A percentile compares a stretch with the other conserved stretches of the same genome.
Conservation (phyloP, 2,888 invertebrate genomes). For the Tachina lurida region DNA sequence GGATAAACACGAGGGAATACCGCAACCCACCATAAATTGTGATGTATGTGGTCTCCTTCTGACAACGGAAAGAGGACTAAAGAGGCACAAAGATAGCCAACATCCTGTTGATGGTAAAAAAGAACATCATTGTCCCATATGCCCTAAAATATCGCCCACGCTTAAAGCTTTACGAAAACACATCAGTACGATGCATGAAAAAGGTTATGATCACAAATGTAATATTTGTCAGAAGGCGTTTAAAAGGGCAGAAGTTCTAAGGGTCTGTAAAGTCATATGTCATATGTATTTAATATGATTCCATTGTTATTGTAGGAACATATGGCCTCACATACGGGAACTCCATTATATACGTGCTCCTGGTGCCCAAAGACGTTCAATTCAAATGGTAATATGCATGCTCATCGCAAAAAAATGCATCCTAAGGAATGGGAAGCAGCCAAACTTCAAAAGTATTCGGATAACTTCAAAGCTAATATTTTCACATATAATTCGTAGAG, state of each 20-base stretch:
- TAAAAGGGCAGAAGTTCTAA: conserved; percentile 77
- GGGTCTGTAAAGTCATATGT: conserved; percentile 15
- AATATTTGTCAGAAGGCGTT: conserved; percentile 81
- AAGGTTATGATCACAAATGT: conserved; percentile 78
- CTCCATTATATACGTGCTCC: conserved; percentile 80
- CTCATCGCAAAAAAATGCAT: conserved; percentile 81
- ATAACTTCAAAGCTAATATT: neutral
- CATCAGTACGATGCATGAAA: conserved; percentile 79
- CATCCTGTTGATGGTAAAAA: conserved; percentile 78
- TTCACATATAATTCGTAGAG: neutral
- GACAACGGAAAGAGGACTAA: conserved; percentile 78
- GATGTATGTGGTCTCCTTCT: conserved; percentile 80
- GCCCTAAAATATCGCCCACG: conserved; percentile 80
- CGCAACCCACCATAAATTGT: too few species aligned
- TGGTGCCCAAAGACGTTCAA: conserved; percentile 82
- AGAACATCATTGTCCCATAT: conserved; percentile 78
- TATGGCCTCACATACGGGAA: conserved; percentile 81
- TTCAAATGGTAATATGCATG: conserved; percentile 81
- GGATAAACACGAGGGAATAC: conserved; percentile 79
- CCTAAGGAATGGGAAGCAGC: conserved; percentile 77
- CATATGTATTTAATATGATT: neutral
- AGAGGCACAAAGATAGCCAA: conserved; percentile 78
- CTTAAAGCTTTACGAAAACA: conserved; percentile 80
- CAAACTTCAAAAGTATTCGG: conserved; percentile 50
- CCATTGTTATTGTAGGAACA: conserved; percentile 76